Percentiles rank a stretch among this genome's conserved stretches.
These are phyloP conservation scores for Timema cristinae DNA, from an alignment of 2,888 invertebrate genomes.

Conservation along the genomic window DNA sequence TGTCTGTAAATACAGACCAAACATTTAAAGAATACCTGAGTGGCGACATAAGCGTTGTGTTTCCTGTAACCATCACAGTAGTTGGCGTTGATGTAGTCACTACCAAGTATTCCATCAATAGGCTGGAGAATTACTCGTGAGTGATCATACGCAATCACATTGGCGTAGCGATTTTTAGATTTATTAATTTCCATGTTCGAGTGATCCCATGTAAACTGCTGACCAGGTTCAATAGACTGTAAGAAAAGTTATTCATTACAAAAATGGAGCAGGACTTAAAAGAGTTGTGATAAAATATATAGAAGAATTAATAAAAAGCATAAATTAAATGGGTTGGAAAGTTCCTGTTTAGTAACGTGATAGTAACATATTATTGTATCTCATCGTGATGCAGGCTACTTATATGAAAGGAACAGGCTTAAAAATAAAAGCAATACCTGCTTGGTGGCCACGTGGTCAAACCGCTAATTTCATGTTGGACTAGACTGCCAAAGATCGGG, in stretches of 20 bases:
- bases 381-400: too few relatives aligned
- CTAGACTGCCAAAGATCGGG: too few relatives aligned
- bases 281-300: neutral
- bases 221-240: constrained; percentile 96
- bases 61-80: constrained; percentile 99
- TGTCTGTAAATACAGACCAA: too few relatives aligned
- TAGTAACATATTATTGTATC: neutral
- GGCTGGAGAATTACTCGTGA: constrained; percentile 91
- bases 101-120: constrained; percentile 82
- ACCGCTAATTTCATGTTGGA: too few relatives aligned
- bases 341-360: neutral
- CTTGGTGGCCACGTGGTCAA: too few relatives aligned
- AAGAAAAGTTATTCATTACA: constrained; percentile 24
- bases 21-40: constrained; percentile 54
- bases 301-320: too few relatives aligned
- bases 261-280: neutral
- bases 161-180: constrained; percentile 98
- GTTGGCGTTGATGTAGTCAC: constrained; percentile 98
- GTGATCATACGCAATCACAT: constrained; percentile 98
- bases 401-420: too few relatives aligned
- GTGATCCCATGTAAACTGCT: constrained; percentile 99
- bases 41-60: constrained; percentile 97
- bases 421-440: too few relatives aligned
- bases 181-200: constrained; percentile 97
- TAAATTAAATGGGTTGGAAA: too few relatives aligned